Base-by-base conservation (phyloP, 2,113 vertebrate genomes). In the Mionectes macconnelli region DNA sequence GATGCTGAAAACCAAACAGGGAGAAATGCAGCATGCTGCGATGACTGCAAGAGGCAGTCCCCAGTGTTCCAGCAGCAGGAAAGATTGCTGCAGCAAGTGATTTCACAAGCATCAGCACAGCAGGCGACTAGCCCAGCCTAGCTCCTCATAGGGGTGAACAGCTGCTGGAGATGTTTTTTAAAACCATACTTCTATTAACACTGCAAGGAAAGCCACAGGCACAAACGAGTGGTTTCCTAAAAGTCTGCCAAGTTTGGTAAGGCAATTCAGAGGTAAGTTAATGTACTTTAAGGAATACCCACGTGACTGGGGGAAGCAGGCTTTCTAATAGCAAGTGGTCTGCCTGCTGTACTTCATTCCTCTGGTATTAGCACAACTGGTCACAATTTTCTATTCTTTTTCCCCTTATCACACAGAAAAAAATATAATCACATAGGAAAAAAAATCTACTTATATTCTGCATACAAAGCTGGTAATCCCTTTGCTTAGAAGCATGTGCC, bases 111-210 rank as follows among this genome's bases (percentile, higher is more conserved):
- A 21, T 13, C 24, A 73, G 9, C n/a, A 14, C 2, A 10, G 37
- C 44, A 35, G 39, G 10, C 40, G 42, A 49, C 37, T 35, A 57
- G 52, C 11, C 25, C 49, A 22, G 20, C 72, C 27, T 20, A 49
- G 33, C 19, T 72, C 35, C 30, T 44, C 0, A 0, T 1, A 42
- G 16, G 21, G 64, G 3, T 14, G 45, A 89, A 68, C 18, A 80
- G 49, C 49, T 87, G 24, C 45, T 57, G 37, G 16, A 91, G 22
- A 69, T 20, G 10, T 13, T 69, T 84, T 0, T 56, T 80, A 77
- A 62, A 55, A 2, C 0, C 8, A 10, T 3, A 8, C 31, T 68
- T 83, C 57, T 82, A 23, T 17, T 39, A 68, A 60, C n/a, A n/a
- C 12, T 16, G 27, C 45, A 80, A 73, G 19, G 18, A 40, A 89